Evolutionary conservation across 2,797 vertebrate species (phyloP).

Genomic region (Bradypus variegatus): DNA sequence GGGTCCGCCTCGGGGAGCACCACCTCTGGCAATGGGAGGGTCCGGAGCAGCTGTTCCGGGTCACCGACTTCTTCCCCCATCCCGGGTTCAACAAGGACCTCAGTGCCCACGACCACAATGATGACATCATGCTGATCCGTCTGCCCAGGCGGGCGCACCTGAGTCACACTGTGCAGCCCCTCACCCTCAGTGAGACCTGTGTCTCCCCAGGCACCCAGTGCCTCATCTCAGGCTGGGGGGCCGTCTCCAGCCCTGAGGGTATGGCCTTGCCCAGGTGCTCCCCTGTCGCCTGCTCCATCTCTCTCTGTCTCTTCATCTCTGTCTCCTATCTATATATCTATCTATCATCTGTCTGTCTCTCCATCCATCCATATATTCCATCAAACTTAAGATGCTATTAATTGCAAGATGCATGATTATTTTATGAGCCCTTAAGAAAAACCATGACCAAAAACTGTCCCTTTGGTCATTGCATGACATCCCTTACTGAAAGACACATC

Average conservation of each 20-base stretch:
- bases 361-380: neutral
- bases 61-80: constrained; percentile 67
- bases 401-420: neutral
- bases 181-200: constrained; percentile 70
- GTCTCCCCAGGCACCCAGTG: constrained; percentile 67
- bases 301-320: neutral
- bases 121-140: constrained; percentile 72
- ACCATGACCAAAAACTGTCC: neutral
- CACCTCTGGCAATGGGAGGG: constrained; percentile 67
- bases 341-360: neutral
- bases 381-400: neutral
- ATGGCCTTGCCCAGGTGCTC: neutral
- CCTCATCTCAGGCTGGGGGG: constrained; percentile 75
- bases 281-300: neutral
- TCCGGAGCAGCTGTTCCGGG: constrained; percentile 70
- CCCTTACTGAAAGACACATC: neutral
- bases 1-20: constrained; percentile 75
- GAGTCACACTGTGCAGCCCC: constrained; percentile 61
- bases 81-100: constrained; percentile 71
- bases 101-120: constrained; percentile 63
- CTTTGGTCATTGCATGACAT: neutral
- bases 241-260: constrained; percentile 55
- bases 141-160: constrained; percentile 64
- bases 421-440: neutral
- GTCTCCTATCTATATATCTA: neutral